Evolutionary conservation across 2,797 vertebrate genomes (phyloP).

Genomic region (Naso thynnoides): DNA sequence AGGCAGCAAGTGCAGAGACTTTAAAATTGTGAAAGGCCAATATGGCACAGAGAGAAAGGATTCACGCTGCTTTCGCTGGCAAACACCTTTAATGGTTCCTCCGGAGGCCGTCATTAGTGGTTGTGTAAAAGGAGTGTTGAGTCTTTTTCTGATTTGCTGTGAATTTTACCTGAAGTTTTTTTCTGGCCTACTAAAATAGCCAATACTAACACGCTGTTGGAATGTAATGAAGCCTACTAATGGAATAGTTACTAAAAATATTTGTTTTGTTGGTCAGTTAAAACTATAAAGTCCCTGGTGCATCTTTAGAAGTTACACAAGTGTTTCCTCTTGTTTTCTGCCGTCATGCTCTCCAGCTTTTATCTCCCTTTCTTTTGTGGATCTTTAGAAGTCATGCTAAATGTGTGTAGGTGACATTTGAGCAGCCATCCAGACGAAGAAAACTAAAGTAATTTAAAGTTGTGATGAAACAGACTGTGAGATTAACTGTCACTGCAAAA

Average conservation of each 20-base stretch:
- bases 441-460: neutral
- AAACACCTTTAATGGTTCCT: neutral
- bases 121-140: neutral
- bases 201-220: too few species aligned
- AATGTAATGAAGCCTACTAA: neutral
- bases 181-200: too few species aligned
- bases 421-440: neutral
- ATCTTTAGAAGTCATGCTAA: too few species aligned
- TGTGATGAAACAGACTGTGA: neutral
- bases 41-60: neutral
- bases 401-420: neutral
- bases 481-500: neutral
- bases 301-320: too few species aligned
- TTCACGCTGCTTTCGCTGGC: neutral
- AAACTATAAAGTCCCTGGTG: too few species aligned
- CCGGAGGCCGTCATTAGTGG: neutral
- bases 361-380: too few species aligned
- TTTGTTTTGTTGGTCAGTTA: too few species aligned
- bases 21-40: too few species aligned
- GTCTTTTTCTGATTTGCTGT: neutral
- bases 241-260: neutral
- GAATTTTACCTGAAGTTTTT: neutral
- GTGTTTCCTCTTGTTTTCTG: too few species aligned
- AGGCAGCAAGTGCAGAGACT: too few species aligned
- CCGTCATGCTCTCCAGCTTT: too few species aligned